Conservation (phyloP, 2,888 invertebrate genomes). For the Strigamia maritima region DNA sequence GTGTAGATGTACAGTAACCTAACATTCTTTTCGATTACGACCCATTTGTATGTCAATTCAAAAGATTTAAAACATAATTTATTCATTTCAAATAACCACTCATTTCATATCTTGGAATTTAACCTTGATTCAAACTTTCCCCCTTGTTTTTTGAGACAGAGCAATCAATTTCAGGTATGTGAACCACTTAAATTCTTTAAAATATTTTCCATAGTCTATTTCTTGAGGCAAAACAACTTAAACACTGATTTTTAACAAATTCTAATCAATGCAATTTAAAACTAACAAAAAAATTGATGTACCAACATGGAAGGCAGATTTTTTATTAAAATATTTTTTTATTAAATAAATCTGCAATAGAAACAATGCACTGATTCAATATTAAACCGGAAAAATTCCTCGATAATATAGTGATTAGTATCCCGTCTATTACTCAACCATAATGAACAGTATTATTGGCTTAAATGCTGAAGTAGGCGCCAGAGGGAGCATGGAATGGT, state of each 20-base stretch:
- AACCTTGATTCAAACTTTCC: slow-evolving; percentile 6
- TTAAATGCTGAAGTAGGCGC: background rate
- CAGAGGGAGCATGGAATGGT: slow-evolving; percentile 8
- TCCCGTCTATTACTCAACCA: background rate
- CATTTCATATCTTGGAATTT: background rate
- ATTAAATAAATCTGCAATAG: too few relatives aligned
- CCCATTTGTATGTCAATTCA: background rate
- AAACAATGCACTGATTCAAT: background rate
- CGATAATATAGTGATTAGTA: background rate
- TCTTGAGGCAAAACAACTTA: background rate
- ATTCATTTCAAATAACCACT: background rate
- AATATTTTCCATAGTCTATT: background rate
- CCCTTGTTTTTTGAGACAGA: background rate
- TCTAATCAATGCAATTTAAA: background rate
- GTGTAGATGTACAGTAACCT: too few relatives aligned
- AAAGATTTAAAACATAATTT: background rate
- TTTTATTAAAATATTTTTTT: too few relatives aligned
- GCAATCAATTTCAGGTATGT: slow-evolving; percentile 24
- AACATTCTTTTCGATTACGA: background rate
- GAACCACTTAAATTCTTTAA: background rate
- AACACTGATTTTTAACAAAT: background rate
- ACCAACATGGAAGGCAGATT: too few relatives aligned
- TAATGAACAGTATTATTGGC: background rate
- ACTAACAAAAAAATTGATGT: too few relatives aligned
- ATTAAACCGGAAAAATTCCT: background rate